Evolutionary conservation across 2,888 invertebrate species (phyloP).

Genomic region (Dolomedes plantarius): DNA sequence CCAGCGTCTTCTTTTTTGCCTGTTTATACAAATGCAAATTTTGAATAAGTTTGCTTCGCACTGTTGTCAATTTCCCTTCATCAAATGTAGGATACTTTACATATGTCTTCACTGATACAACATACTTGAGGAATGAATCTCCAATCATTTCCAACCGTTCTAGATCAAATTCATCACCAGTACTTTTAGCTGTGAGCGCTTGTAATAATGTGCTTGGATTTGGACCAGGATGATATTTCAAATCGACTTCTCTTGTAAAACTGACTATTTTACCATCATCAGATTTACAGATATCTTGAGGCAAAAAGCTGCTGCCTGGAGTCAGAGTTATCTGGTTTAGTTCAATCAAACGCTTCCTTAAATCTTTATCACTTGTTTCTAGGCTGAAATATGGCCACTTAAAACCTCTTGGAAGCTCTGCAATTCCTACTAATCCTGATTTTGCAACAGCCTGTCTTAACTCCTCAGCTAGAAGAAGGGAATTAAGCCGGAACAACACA

Average conservation of each 20-base stretch:
- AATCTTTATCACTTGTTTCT: slow-evolving; percentile 73
- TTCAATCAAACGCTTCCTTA: slow-evolving; percentile 16
- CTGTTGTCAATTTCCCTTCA: slow-evolving; percentile 97
- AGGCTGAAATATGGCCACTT: slow-evolving; percentile 74
- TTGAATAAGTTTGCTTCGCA: slow-evolving; percentile 94
- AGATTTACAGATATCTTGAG: slow-evolving; percentile 39
- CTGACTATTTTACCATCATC: slow-evolving; percentile 32
- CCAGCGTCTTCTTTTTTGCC: slow-evolving; percentile 91
- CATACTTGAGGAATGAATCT: slow-evolving; percentile 91
- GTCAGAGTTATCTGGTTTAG: not conserved
- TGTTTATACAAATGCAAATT: slow-evolving; percentile 93
- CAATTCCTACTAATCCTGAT: slow-evolving; percentile 79
- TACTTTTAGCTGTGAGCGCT: slow-evolving; percentile 84
- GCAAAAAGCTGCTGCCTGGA: not conserved
- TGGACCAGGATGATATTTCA: slow-evolving; percentile 27
- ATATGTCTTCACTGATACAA: slow-evolving; percentile 97
- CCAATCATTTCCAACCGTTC: slow-evolving; percentile 92
- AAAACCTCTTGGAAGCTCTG: slow-evolving; percentile 14
- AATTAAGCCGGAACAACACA: slow-evolving; percentile 85
- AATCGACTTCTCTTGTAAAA: slow-evolving; percentile 31
- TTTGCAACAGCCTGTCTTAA: slow-evolving; percentile 80
- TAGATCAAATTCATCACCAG: slow-evolving; percentile 86
- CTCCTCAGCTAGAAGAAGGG: slow-evolving; percentile 85
- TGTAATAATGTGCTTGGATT: slow-evolving; percentile 75
- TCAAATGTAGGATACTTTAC: slow-evolving; percentile 96